phyloP scores from a whole-genome alignment of 2,113 vertebrate genomes.

The Coptodon rendalli region DNA sequence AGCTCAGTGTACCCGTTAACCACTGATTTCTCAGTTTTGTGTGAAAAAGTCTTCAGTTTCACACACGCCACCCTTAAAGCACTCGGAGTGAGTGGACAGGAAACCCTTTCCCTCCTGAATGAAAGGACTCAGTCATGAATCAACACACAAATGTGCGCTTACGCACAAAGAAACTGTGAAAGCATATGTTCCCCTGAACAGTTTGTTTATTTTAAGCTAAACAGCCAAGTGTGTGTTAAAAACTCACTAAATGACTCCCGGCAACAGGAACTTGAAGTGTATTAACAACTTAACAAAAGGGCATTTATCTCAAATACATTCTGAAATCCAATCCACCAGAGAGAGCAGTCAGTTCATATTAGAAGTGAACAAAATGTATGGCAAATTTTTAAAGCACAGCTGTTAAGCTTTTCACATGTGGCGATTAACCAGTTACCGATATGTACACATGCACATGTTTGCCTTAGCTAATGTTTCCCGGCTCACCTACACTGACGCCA shows the following conservation, averaged over 20 bases:
- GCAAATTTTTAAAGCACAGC: not conserved
- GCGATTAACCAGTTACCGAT: not conserved
- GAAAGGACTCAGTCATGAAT: constrained; percentile 60
- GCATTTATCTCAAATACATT: not conserved
- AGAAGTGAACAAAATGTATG: not conserved
- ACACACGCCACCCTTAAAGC: constrained; percentile 52
- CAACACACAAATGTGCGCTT: not conserved
- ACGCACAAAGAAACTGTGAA: not conserved
- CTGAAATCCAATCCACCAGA: not conserved
- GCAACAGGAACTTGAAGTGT: not conserved
- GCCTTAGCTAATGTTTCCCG: not conserved
- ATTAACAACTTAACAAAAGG: not conserved
- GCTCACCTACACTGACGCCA: not conserved
- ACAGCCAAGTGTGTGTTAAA: not conserved
- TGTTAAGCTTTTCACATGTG: not conserved
- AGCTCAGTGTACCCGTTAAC: not conserved
- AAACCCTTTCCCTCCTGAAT: constrained; percentile 68
- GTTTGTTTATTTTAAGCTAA: not conserved
- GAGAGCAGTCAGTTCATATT: not conserved
- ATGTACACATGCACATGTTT: not conserved
- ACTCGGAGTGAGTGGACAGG: constrained; percentile 51
- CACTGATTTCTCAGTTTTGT: not conserved
- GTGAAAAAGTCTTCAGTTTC: not conserved
- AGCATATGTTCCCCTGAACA: not conserved
- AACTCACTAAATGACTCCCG: not conserved